Evolutionary conservation across 2,797 vertebrate genomes (phyloP), one percentile per base, ranked within the genome.

Genomic region (Tinamus major): DNA sequence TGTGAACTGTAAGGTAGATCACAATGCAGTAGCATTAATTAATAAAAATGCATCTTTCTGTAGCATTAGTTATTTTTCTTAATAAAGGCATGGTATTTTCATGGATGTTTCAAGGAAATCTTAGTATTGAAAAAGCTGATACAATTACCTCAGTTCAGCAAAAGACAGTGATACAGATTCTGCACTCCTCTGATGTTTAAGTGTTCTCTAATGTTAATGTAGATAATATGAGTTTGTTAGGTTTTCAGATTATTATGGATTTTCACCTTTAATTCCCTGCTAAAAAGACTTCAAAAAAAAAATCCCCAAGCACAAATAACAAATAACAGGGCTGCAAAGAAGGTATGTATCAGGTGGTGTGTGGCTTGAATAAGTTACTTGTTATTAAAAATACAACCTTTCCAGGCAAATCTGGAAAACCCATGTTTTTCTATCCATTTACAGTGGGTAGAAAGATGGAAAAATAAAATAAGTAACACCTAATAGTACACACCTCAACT

Each of bases 1-100:
- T 96, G 95, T 55, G 98, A 98, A 89, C 98, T 97, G 85, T 97
- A 98, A 96, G 97, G 85, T 98, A 97, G 97, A 92, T 17, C 41
- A 78, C 42, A 78, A 69, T 18, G 4, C 51, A 74, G 9, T 6
- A 4, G 23, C 33, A 48, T 8, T 72, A 9, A 51, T n/a, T 7
- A 78, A 51, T 71, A 78, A 91, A 87, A 87, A 63, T 23, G 12
- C 61, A 7, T 21, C 33, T 2, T 44, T 83, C 44, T 87, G 70
- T 81, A 87, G n/a, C 1, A 21, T 26, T n/a, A 42, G 10, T 58
- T 79, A 20, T 85, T 86, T 90, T 94, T 93, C 72, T 89, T 80
- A 79, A 77, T 85, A 87, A 95, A 92, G n/a, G 44, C 26, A 14
- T 35, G 0, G 1, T 53, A 79, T 88, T 90, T 84, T 69, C 0